These are phyloP conservation scores for Pachypeltis micranthus DNA, from an alignment of 1,140 invertebrate genomes.

Conservation along the genomic window DNA sequence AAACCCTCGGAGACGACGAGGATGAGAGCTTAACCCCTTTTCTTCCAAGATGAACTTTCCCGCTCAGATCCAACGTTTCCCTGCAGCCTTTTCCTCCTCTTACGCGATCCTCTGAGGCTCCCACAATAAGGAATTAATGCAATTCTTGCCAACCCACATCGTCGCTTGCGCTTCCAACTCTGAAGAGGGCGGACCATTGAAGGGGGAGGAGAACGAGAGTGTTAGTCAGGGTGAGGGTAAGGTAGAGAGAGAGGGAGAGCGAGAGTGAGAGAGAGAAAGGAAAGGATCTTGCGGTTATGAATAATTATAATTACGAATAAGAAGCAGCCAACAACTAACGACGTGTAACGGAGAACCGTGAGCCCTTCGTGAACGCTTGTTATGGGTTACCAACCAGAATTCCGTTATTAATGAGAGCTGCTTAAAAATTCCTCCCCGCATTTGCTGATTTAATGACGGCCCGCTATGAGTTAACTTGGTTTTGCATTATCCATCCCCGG, in stretches of 20 bases:
- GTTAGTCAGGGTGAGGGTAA: no score
- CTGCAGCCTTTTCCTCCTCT: background rate
- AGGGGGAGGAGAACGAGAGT: no score
- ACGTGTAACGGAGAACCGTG: background rate
- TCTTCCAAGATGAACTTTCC: no score
- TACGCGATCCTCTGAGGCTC: background rate
- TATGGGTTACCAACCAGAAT: no score
- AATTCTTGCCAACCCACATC: background rate
- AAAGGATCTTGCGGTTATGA: background rate
- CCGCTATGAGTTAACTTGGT: no score
- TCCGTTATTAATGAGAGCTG: background rate
- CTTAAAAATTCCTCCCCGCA: background rate
- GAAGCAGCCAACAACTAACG: background rate
- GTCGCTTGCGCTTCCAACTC: background rate
- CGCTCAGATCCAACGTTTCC: background rate
- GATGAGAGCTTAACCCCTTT: background rate
- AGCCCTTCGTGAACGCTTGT: no score
- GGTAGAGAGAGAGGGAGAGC: no score
- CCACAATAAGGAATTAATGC: constrained; percentile 7
- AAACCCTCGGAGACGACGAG: background rate
- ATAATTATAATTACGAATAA: background rate
- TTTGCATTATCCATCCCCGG: no score
- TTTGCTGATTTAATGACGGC: background rate
- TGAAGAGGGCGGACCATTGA: no score
- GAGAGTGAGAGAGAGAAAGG: background rate